Percentiles rank a stretch among this genome's conserved stretches.
Evolutionary conservation across 2,888 invertebrate genomes (phyloP).

Genomic region (Mesochorus sp.): DNA sequence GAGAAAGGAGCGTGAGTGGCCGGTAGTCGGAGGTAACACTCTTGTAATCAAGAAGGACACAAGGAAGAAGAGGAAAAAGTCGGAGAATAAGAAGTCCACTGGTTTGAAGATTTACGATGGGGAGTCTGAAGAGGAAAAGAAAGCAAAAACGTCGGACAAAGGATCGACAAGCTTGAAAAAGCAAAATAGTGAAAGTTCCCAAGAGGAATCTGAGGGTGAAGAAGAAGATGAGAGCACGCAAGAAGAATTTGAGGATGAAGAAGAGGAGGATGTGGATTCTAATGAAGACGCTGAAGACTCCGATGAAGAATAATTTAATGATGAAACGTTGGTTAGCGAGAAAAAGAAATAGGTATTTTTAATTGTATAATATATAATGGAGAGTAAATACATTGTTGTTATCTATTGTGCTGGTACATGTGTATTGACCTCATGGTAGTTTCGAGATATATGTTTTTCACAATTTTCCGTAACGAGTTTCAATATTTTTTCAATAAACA

Average conservation of each 20-base stretch:
- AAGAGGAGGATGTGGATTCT: constrained; percentile 37
- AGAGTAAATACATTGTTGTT: constrained; percentile 33
- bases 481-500: neutral
- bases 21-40: constrained; percentile 66
- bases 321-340: too few relatives aligned
- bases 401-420: constrained; percentile 4
- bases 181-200: neutral
- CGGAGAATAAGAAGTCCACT: neutral
- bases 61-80: constrained; percentile 62
- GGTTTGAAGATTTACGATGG: constrained; percentile 55
- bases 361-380: constrained; percentile 38
- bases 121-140: neutral
- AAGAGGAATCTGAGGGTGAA: neutral
- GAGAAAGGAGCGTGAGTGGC: constrained; percentile 63
- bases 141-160: neutral
- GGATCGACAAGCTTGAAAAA: neutral
- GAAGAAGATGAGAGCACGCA: neutral
- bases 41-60: constrained; percentile 66
- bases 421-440: constrained; percentile 13
- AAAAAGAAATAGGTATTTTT: too few relatives aligned
- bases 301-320: constrained; percentile 49
- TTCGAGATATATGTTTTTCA: neutral
- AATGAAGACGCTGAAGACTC: constrained; percentile 32
- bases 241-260: constrained; percentile 24
- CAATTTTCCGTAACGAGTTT: neutral